Evolutionary conservation across 2,888 invertebrate genomes (phyloP).

Genomic region (Cerastis rubricosa): DNA sequence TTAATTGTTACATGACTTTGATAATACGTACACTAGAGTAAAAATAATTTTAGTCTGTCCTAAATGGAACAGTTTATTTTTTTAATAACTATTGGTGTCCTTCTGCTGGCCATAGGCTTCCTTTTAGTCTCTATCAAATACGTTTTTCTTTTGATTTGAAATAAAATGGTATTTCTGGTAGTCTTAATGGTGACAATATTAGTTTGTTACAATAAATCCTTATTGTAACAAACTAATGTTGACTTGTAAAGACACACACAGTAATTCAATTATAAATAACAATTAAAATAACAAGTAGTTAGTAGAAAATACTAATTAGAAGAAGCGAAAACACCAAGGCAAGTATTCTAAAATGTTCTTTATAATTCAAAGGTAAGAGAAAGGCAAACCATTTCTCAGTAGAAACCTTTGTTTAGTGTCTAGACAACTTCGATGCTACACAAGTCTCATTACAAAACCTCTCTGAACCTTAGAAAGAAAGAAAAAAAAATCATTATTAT

Average conservation of each 20-base stretch:
- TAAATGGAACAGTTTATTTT: neutral
- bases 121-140: neutral
- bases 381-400: neutral
- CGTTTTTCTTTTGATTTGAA: neutral
- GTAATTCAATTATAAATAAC: neutral
- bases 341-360: neutral
- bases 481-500: too few species aligned
- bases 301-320: neutral
- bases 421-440: slow-evolving; percentile 4
- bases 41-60: neutral
- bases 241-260: too few species aligned
- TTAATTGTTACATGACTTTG: neutral
- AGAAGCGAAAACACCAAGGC: neutral
- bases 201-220: too few species aligned
- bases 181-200: neutral
- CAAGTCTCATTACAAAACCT: slow-evolving; percentile 5
- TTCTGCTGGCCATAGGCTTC: neutral
- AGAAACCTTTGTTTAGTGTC: slow-evolving; percentile 8
- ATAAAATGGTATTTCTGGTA: neutral
- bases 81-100: neutral
- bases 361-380: neutral
- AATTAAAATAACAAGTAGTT: neutral
- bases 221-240: too few species aligned
- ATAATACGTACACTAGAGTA: neutral
- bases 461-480: too few species aligned